Conservation (phyloP, 2,888 invertebrate species). For the Rotaria magnacalcarata region DNA sequence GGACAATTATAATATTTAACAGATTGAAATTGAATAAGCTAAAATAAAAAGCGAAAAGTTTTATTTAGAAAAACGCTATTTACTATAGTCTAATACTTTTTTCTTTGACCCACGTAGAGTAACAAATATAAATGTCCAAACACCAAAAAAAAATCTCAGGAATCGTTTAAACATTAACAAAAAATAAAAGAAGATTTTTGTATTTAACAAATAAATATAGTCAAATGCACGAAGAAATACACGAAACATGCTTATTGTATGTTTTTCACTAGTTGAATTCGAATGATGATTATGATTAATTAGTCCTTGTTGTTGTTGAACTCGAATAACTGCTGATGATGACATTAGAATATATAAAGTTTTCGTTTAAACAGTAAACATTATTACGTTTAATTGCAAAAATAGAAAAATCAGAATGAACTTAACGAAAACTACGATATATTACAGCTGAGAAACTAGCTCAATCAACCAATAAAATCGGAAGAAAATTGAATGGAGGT, state of each 20-base stretch:
- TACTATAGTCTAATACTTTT: neutral
- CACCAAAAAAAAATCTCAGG: neutral
- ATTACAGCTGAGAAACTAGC: neutral
- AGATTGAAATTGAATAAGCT: constrained; percentile 95
- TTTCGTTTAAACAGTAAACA: neutral
- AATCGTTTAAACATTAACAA: constrained; percentile 13
- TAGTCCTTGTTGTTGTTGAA: neutral
- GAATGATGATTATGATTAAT: neutral
- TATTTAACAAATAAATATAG: neutral
- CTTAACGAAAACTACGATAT: neutral
- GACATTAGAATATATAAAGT: neutral
- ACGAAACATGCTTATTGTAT: constrained; percentile 23
- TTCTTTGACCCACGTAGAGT: neutral
- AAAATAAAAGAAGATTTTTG: constrained; percentile 14
- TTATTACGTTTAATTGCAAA: neutral
- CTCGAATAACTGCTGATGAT: neutral
- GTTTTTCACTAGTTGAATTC: neutral
- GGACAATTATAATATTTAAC: constrained; percentile 95
- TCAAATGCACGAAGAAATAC: neutral
- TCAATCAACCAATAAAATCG: neutral
- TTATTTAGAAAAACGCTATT: too few species aligned
- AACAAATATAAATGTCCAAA: constrained; percentile 24
- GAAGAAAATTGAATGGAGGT: neutral
- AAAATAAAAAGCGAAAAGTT: constrained; percentile 62
- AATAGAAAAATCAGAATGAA: constrained; percentile 23